Evolutionary conservation across 2,888 invertebrate genomes (phyloP).

Genomic region (Leucozona laternaria): DNA sequence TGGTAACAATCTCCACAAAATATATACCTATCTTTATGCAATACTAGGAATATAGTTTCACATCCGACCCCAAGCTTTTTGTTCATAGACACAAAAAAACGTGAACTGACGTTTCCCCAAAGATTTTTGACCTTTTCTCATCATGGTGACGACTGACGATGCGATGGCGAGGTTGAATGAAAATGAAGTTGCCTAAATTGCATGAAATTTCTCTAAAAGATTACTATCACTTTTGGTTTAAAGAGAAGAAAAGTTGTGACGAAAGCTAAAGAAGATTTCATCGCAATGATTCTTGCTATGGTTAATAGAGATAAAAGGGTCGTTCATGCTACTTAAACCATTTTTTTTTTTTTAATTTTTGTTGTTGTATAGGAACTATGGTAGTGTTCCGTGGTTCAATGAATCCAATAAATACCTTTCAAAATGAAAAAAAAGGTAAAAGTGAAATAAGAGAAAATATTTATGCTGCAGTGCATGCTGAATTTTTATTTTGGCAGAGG

Average conservation of each 20-base stretch:
- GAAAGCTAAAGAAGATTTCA: constrained; percentile 13
- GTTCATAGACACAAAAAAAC: background rate
- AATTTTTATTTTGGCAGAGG: constrained; percentile 48
- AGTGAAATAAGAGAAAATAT: constrained; percentile 44
- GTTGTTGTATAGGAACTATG: background rate
- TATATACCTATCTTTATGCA: constrained; percentile 1
- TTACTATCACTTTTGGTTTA: background rate
- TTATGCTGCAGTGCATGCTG: constrained; percentile 50
- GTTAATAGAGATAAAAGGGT: background rate
- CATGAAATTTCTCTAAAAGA: constrained; percentile 32
- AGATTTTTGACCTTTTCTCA: constrained; percentile 22
- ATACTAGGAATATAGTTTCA: constrained; percentile 11
- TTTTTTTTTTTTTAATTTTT: background rate
- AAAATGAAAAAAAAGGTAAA: constrained; percentile 21
- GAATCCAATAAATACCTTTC: constrained; percentile 25
- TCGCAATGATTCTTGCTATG: background rate
- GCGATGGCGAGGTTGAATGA: background rate
- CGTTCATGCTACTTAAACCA: background rate
- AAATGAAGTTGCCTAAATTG: constrained; percentile 16
- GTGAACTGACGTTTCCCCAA: background rate
- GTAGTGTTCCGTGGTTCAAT: constrained; percentile 34
- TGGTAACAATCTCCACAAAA: background rate
- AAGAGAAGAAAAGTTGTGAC: constrained; percentile 15
- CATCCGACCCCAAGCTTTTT: constrained; percentile 12
- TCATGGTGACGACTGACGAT: background rate